Evolutionary conservation across 2,888 invertebrate genomes (phyloP), one percentile per base, ranked within the genome.

Genomic region (Lasioglossum vierecki): DNA sequence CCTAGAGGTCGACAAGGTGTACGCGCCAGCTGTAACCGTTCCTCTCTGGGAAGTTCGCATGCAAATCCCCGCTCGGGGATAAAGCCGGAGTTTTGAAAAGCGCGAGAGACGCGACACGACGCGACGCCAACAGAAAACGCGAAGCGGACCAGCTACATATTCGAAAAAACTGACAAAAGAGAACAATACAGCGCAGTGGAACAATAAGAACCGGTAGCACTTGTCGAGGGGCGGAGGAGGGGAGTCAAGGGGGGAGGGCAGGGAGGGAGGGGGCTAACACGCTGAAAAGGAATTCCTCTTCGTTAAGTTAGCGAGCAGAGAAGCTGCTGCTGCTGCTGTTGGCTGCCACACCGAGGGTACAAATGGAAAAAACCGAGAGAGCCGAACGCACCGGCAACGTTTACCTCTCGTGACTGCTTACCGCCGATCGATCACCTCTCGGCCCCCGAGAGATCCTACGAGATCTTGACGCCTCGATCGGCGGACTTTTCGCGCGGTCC

Each of bases 151-250:
- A 49, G 82, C 70, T 79, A 49, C 60, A 71, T 75, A 76, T 80
- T 80, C 79, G 79, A 76, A 80, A 83, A 82, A 85, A 83, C 80
- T 84, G 88, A 90, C 90, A 90, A 82, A 83, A 83, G 84, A 71
- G 89, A 82, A 79, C 79, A 90, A 88, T 88, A 88, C 74, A 41
- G 73, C 79, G 82, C 79, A 77, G 89, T 81, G 79, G 90, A 87
- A 89, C 89, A 89, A 89, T 89, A 86, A 89, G 90, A 90, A 89
- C 89, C 89, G 89, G 89, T 89, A 87, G 89, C 88, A 76, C 79
- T 70, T 70, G 74, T 44, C 46, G 66, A 68, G 66, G 35, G 66
- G 68, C 39, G 39, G 39, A 68, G 39, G 39, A 39, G 68, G n/a
- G 39, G 68, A n/a, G 70, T 1, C 39, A 39, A 70, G 70, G 70